Percentiles rank a stretch among this genome's conserved stretches.
These are phyloP conservation scores for Sericinus montela DNA, from an alignment of 2,888 invertebrate species.

Conservation along the genomic window DNA sequence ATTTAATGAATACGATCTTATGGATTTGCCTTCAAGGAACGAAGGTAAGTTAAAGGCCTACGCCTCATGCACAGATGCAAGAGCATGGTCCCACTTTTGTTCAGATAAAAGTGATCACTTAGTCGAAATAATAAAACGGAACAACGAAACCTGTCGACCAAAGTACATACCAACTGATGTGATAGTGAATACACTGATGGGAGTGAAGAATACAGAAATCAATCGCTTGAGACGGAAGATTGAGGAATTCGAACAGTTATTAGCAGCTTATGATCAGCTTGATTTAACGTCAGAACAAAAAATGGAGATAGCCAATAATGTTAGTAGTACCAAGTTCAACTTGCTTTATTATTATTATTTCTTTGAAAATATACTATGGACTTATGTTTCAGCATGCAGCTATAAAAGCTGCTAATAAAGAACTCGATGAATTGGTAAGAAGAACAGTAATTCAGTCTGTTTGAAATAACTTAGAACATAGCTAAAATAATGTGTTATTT, in stretches of 20 bases:
- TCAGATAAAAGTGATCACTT: constrained; percentile 78
- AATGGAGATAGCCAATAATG: constrained; percentile 62
- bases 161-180: constrained; percentile 67
- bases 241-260: constrained; percentile 63
- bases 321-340: constrained; percentile 33
- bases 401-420: constrained; percentile 64
- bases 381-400: constrained; percentile 57
- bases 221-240: constrained; percentile 65
- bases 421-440: constrained; percentile 62
- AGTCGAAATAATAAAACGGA: constrained; percentile 72
- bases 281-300: constrained; percentile 64
- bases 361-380: background rate
- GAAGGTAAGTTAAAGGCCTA: constrained; percentile 79
- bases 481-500: constrained; percentile 14
- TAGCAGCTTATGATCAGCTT: constrained; percentile 62
- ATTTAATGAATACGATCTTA: constrained; percentile 65
- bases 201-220: constrained; percentile 73
- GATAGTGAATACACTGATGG: constrained; percentile 65
- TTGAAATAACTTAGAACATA: background rate
- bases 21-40: constrained; percentile 63
- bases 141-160: constrained; percentile 54
- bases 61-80: constrained; percentile 75
- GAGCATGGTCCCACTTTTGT: constrained; percentile 78
- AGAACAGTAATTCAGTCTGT: background rate
- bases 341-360: too few relatives aligned